These are phyloP conservation scores for Empidonax alnorum DNA, from an alignment of 2,113 vertebrate species.

Conservation along the genomic window DNA sequence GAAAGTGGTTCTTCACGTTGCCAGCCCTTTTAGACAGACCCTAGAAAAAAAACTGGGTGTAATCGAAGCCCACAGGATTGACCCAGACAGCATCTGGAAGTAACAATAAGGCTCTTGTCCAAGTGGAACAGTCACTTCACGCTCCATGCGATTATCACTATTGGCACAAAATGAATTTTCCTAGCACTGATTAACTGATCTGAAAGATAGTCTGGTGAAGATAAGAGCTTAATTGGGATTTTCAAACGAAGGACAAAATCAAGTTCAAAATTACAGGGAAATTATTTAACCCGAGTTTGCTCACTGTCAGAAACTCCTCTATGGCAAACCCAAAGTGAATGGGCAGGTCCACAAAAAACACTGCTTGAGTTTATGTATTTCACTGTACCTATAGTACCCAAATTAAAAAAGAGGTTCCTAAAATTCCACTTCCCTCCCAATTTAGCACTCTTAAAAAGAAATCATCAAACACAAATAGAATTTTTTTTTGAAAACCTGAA, in stretches of 20 bases:
- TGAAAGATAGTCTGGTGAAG: background rate
- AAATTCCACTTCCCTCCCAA: background rate
- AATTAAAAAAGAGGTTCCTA: background rate
- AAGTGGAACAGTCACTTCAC: background rate
- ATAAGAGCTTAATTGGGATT: background rate
- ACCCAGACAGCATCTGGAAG: background rate
- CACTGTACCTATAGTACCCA: background rate
- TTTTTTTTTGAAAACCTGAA: slow-evolving; percentile 1
- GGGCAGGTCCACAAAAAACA: background rate
- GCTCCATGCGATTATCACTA: background rate
- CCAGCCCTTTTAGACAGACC: background rate
- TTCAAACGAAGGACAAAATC: background rate
- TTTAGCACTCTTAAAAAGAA: slow-evolving; percentile 3
- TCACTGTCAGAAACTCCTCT: background rate
- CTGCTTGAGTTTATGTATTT: background rate
- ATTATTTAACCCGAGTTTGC: background rate
- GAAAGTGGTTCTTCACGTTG: background rate
- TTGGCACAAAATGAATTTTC: background rate
- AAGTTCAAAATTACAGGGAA: background rate
- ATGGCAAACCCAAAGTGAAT: background rate
- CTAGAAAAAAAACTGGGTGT: background rate
- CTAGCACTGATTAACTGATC: background rate
- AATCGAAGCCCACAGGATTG: background rate
- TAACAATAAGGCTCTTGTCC: background rate
- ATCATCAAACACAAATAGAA: background rate